Evolutionary conservation across 2,113 vertebrate genomes (phyloP).

Genomic region (Polyodon spathula): DNA sequence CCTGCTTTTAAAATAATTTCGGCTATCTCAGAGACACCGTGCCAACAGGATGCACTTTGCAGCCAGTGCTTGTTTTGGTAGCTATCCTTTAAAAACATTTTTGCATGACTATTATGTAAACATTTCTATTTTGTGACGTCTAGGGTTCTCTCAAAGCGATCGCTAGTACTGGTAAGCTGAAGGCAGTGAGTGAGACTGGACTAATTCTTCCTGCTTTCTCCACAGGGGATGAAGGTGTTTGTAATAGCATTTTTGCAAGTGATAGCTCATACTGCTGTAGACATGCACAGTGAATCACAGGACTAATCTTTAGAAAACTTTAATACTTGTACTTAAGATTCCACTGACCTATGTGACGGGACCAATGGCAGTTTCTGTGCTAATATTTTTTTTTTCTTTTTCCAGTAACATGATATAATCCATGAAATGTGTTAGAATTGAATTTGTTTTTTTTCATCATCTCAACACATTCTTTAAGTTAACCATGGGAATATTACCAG

Average conservation of each 20-base stretch:
- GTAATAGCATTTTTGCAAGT: slow-evolving; percentile 31
- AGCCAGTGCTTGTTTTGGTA: slow-evolving; percentile 64
- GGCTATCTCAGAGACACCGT: slow-evolving; percentile 74
- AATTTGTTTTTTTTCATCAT: too few species aligned
- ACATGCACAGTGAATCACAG: slow-evolving; percentile 4
- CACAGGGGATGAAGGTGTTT: slow-evolving; percentile 32
- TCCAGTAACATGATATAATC: too few species aligned
- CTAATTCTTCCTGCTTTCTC: slow-evolving; percentile 36
- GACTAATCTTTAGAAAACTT: too few species aligned
- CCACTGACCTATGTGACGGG: too few species aligned
- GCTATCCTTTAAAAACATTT: slow-evolving; percentile 36
- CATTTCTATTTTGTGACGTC: slow-evolving; percentile 63
- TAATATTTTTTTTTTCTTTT: too few species aligned
- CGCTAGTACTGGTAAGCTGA: too few species aligned
- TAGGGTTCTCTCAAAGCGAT: slow-evolving; percentile 52
- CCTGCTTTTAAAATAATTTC: slow-evolving; percentile 80
- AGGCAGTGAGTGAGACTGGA: background rate
- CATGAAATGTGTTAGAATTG: too few species aligned
- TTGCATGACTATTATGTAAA: slow-evolving; percentile 51
- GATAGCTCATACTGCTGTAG: background rate
- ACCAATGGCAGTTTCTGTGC: too few species aligned
- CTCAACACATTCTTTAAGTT: too few species aligned
- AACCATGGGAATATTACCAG: too few species aligned
- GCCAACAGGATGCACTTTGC: slow-evolving; percentile 68
- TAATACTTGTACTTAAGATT: too few species aligned